phyloP scores from a whole-genome alignment of 1,140 invertebrate genomes.

The Bombus terrestris region DNA sequence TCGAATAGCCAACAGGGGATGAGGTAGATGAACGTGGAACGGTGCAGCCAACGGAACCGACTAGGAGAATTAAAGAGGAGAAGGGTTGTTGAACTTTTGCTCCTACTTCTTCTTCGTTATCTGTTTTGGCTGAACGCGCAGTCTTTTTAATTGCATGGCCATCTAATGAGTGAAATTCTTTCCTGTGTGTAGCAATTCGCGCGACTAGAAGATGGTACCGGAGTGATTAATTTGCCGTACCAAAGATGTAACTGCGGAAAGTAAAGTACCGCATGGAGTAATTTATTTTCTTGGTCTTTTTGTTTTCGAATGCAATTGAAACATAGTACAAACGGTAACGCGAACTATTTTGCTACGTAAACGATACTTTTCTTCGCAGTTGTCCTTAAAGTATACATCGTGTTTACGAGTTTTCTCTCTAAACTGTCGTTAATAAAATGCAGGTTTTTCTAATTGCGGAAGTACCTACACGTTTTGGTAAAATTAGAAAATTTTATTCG shows the following conservation, averaged over 20 bases:
- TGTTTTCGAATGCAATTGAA: background rate
- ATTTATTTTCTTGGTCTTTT: background rate
- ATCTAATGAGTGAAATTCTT: constrained; percentile 78
- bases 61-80: constrained; percentile 73
- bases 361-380: background rate
- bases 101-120: constrained; percentile 74
- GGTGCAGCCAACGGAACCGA: constrained; percentile 60
- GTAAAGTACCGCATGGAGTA: background rate
- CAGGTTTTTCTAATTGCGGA: background rate
- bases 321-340: background rate
- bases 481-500: background rate
- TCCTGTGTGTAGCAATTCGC: constrained; percentile 60
- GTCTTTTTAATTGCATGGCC: constrained; percentile 80
- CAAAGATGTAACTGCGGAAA: constrained; percentile 48
- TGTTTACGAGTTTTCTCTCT: background rate
- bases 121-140: constrained; percentile 76
- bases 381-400: background rate
- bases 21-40: constrained; percentile 59
- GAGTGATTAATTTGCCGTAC: constrained; percentile 68
- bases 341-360: background rate
- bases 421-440: background rate
- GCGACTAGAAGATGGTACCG: constrained; percentile 52
- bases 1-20: constrained; percentile 65
- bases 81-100: constrained; percentile 72
- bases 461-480: background rate